Evolutionary conservation across 2,113 vertebrate species (phyloP).

Genomic region (Platichthys flesus): DNA sequence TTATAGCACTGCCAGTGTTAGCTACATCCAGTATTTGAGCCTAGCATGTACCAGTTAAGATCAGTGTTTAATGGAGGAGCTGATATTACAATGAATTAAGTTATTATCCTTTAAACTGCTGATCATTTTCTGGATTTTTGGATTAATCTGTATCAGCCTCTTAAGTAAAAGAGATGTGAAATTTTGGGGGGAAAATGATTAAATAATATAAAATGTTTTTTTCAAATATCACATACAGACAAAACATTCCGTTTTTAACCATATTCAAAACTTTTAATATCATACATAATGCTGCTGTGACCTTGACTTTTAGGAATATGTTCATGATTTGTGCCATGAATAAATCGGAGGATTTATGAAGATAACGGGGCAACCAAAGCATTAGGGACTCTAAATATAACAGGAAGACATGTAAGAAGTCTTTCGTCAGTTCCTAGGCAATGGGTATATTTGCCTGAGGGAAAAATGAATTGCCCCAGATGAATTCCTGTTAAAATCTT

Average conservation of each 20-base stretch:
- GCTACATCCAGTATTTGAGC: neutral
- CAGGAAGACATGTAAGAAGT: constrained; percentile 28
- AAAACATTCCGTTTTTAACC: too few relatives aligned
- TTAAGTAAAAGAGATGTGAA: too few relatives aligned
- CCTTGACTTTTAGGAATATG: neutral
- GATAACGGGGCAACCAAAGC: neutral
- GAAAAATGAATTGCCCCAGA: constrained; percentile 19
- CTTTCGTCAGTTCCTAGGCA: neutral
- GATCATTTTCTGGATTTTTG: too few relatives aligned
- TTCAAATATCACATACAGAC: too few relatives aligned
- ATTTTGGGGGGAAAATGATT: too few relatives aligned
- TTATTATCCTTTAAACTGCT: too few relatives aligned
- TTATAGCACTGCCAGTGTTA: neutral
- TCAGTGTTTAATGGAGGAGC: too few relatives aligned
- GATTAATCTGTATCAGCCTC: too few relatives aligned
- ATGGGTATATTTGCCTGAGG: constrained; percentile 4
- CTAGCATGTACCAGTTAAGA: neutral
- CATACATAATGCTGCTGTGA: neutral
- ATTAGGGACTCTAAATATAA: neutral
- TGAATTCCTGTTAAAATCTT: constrained; percentile 38
- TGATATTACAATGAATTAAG: too few relatives aligned
- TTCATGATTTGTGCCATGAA: neutral
- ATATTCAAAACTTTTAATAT: too few relatives aligned
- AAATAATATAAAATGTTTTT: too few relatives aligned
- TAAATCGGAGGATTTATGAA: too few relatives aligned